Base-by-base conservation (phyloP, 2,888 invertebrate genomes). In the Heliconius ismenius region DNA sequence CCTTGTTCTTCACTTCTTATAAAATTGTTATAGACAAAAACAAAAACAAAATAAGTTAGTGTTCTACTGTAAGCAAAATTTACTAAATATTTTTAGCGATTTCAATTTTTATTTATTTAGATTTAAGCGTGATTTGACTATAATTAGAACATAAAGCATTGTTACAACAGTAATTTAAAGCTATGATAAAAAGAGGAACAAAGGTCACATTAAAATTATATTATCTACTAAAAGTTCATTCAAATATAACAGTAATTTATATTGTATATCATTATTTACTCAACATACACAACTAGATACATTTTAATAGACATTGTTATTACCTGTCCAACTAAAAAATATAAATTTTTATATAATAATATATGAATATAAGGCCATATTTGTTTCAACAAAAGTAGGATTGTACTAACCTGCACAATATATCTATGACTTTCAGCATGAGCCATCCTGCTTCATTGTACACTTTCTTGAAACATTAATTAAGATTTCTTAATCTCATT, bases 341-440 rank as follows among this genome's bases (percentile, higher is more conserved):
- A 9, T 21, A 15, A 0, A 26, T 63, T 63, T 63, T 63, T 28
- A 18, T 32, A 21, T 26, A 3, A 63, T 7, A 6, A 63, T 18
- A 63, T 63, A 32, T 21, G 9, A 28, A 32, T 32, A 64, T 32
- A 64, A 49, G 49, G 28, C n/a, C 11, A 67, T n/a, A 26, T 64
- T 63, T 36, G 2, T 49, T n/a, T 64, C 6, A 54, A 49, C 49
- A 49, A 49, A 36, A 26, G 36, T 26, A 70, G 64, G 18, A 6
- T 67, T 4, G 11, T 79, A 91, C 91, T 87, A 81, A 98, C 98
- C 95, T 98, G 97, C 84, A 97, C 96, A 89, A 97, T 96, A 91
- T 96, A 95, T 87, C 96, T 95, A 89, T 95, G 95, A 92, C 95
- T 95, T 87, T 95, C 95, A 90, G 94, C 90, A 86, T 93, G 91